phyloP scores from a whole-genome alignment of 2,888 invertebrate genomes.

The Clepsis dumicolana region DNA sequence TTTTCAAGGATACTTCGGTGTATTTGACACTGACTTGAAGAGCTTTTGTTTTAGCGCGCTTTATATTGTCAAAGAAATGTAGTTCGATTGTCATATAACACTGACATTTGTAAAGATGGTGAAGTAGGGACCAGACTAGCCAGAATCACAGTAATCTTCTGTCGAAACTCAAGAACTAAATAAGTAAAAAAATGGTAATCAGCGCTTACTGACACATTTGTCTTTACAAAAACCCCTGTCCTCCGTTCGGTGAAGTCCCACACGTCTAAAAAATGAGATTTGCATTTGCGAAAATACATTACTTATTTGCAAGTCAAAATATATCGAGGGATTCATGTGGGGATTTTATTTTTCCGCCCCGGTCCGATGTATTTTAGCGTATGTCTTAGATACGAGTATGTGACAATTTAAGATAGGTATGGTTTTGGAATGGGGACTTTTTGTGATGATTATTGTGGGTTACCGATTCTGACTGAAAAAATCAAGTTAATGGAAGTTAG shows the following conservation, averaged over 20 bases:
- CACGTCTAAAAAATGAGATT: slow-evolving; percentile 24
- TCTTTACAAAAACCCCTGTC: slow-evolving; percentile 15
- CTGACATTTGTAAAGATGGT: no score
- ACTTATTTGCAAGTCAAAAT: slow-evolving; percentile 27
- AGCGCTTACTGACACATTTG: slow-evolving; percentile 5
- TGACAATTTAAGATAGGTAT: background rate
- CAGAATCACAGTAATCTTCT: no score
- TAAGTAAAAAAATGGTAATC: background rate
- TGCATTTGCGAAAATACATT: slow-evolving; percentile 30
- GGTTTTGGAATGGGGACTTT: background rate
- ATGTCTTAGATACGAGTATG: slow-evolving; percentile 10
- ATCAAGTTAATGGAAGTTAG: no score
- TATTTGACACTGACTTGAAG: no score
- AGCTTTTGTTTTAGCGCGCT: no score
- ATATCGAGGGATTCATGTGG: background rate
- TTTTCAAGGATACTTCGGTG: no score
- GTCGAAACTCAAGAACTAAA: background rate
- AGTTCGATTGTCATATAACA: no score
- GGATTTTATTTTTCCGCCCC: slow-evolving; percentile 7
- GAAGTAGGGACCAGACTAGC: no score
- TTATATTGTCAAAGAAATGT: no score
- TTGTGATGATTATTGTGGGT: no score
- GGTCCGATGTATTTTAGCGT: slow-evolving; percentile 11
- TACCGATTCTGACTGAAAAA: no score
- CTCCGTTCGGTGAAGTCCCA: slow-evolving; percentile 15